Evolutionary conservation across 2,888 invertebrate genomes (phyloP), one percentile per base, ranked within the genome.

Genomic region (Alviniconcha strummeri): DNA sequence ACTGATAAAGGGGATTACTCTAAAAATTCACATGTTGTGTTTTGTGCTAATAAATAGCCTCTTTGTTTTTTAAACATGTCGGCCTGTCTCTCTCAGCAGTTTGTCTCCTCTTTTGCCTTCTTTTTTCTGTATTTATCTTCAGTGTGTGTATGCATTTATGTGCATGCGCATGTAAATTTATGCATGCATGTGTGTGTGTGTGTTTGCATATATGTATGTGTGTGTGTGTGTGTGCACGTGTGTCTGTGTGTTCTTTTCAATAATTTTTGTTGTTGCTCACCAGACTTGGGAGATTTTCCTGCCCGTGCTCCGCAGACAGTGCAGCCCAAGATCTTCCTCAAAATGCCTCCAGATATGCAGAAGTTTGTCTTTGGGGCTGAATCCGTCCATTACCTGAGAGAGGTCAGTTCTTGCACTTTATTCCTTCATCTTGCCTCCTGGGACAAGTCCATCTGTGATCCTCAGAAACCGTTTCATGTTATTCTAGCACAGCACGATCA

Each of bases 341-440:
- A 92, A 84, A 93, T 94, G 92, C 91, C 93, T 52, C 84, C 90
- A n/a, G 92, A 92, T 56, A 92, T 93, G 92, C 90, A 90, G 78
- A 87, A 87, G 52, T 91, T 88, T 87, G 90, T 93, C 60, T 92
- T 91, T 88, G 94, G 94, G 19, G 85, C 89, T 11, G 92, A 92
- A 57, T 90, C 93, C 5, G 82, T 86, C 71, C 87, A 92, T 78
- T 93, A 93, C 86, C 87, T 94, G 72, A 89, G 91, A 85, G 94
- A 94, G 91, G 93, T 93, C 60, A 84, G 89, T 80, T n/a, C 13
- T 60, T 72, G 13, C 71, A 75, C 13, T 60, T 36, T 36, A 36
- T 36, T 36, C 36, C 36, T 36, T 36, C 3, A 36, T 36, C 36
- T 36, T 36, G 36, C 3, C 36, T 36, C 36, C 36, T 36, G 36